Evolutionary conservation across 2,888 invertebrate genomes (phyloP), one percentile per base, ranked within the genome.

Genomic region (Panzeria rudis): DNA sequence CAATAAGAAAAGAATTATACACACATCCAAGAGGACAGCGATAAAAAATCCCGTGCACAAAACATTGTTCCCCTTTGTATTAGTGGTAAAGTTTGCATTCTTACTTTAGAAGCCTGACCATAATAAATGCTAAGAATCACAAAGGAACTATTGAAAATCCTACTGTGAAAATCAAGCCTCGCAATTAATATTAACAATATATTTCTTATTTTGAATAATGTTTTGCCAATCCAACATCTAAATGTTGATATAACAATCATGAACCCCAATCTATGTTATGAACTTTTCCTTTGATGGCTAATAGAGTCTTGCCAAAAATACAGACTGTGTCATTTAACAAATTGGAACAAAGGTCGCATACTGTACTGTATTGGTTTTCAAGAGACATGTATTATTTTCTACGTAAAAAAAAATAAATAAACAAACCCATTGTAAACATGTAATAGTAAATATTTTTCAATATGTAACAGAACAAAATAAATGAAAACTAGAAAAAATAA

Each of bases 271-370:
- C 29, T 69, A 8, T 41, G 20, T 52, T 62, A 69, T 62, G 61
- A 78, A 71, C 78, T 69, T 52, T 61, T 35, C 61, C 15, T 59
- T n/a, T 32, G 38, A 54, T 41, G 6, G 29, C 35, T 68, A 68
- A 50, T 47, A 77, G 61, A 44, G 29, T 25, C 35, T 50, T 76
- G 76, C 54, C 66, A 54, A 25, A 66, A 66, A 59, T 38, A 6
- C 11, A 69, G 50, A 15, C 35, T 41, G 29, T 78, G 66, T 56
- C 56, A 56, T 73, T 35, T 9, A 52, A 20, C 2, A 69, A 78
- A 47, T 41, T 25, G 3, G n/a, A 64, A 25, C 3, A 76, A 64
- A 64, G 62, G 52, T 64, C 54, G 17, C 20, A 8, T 38, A 32
- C 17, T 54, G 32, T 17, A 41, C 20, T 32, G 4, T 17, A 29